Conservation (phyloP, 2,113 vertebrate genomes). For the Epinephelus fuscoguttatus region DNA sequence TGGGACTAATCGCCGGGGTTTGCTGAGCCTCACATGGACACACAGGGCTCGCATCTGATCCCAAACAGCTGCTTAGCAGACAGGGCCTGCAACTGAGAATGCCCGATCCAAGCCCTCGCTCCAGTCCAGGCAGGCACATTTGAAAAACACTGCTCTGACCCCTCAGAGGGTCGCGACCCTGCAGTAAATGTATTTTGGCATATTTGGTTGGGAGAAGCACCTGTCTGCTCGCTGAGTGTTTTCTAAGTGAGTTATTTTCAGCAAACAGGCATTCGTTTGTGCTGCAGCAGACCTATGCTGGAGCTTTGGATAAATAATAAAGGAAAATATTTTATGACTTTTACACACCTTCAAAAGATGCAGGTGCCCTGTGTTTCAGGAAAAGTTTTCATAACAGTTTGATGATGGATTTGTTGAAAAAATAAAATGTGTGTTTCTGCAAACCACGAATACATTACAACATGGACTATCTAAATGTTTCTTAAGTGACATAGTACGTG, state of each 20-base stretch:
- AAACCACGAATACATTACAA: too few relatives aligned
- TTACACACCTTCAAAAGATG: too few relatives aligned
- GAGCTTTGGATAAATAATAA: background rate
- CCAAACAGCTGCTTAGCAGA: conserved; percentile 79
- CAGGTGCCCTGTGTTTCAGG: background rate
- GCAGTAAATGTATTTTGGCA: conserved; percentile 61
- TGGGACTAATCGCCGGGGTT: conserved; percentile 78
- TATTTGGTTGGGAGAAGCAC: conserved; percentile 58
- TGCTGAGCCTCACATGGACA: conserved; percentile 73
- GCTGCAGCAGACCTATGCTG: background rate
- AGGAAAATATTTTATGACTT: background rate
- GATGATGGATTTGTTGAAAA: background rate
- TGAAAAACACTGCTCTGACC: conserved; percentile 72
- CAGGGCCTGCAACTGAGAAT: conserved; percentile 62
- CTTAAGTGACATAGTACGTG: too few relatives aligned
- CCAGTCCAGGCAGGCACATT: conserved; percentile 50
- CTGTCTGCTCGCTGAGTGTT: conserved; percentile 58
- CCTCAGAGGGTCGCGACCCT: conserved; percentile 59
- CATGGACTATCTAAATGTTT: too few relatives aligned
- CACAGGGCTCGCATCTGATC: conserved; percentile 73
- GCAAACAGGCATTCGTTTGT: conserved; percentile 20
- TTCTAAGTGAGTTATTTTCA: conserved; percentile 59
- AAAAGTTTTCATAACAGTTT: background rate
- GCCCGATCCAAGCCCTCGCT: conserved; percentile 33
- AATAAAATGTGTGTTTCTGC: too few relatives aligned